phyloP scores from a whole-genome alignment of 2,113 vertebrate species.

The Aplodontia rufa region DNA sequence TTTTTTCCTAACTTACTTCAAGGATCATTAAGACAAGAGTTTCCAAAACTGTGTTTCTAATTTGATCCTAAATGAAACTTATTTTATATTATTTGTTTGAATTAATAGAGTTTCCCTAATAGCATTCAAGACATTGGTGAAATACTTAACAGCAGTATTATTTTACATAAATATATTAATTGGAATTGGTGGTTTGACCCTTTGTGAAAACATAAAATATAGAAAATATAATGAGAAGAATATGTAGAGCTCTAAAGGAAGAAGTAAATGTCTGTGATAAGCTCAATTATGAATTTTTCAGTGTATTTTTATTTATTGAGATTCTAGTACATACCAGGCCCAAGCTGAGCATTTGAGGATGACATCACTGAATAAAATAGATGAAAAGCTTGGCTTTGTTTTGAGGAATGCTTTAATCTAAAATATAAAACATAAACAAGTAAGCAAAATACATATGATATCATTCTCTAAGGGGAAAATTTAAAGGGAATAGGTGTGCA shows the following conservation, averaged over 20 bases:
- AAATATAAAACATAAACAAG: not conserved
- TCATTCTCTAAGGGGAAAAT: not conserved
- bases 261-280: not conserved
- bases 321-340: not conserved
- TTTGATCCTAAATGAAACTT: constrained; percentile 45
- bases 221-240: not conserved
- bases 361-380: not conserved
- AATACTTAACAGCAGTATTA: not conserved
- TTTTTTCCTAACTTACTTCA: constrained; percentile 59
- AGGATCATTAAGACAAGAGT: constrained; percentile 65
- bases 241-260: not conserved
- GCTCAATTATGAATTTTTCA: not conserved
- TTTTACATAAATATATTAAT: not conserved
- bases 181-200: not conserved
- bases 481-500: not conserved
- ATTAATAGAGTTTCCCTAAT: constrained; percentile 25
- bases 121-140: not conserved
- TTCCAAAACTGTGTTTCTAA: constrained; percentile 23
- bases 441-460: not conserved
- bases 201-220: not conserved
- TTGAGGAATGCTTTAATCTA: not conserved
- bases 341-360: not conserved
- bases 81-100: constrained; percentile 10
- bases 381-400: not conserved
- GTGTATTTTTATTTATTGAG: not conserved